Evolutionary conservation across 2,797 vertebrate species (phyloP), one percentile per base, ranked within the genome.

Genomic region (Pangasius macronema): DNA sequence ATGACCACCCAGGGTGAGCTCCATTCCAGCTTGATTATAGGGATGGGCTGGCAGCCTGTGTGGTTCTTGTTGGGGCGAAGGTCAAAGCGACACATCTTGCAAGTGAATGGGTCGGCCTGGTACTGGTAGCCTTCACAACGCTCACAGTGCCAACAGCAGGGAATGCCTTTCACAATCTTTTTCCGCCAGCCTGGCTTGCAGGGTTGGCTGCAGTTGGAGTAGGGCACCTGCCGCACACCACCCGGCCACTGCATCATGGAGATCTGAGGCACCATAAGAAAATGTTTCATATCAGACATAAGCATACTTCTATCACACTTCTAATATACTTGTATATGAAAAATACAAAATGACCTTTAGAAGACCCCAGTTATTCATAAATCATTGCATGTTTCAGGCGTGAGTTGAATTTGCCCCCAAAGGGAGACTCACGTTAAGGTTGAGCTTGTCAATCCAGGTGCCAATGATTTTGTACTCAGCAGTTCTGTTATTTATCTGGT

Each of bases 101-200:
- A 99, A 65, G 96, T 97, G 94, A 96, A 98, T 89, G 96, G 96
- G 59, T 99, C 98, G 1, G 96, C 96, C 91, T 99, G 98, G 93
- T 98, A 99, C 94, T 99, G 98, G 95, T 99, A 99, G 18, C 98
- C 98, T 0, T 99, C 97, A 18, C 98, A 99, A 51, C 97, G 97
- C 92, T 99, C 98, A 0, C 98, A 99, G 94, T 99, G 98, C 98
- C 98, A 99, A 88, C 98, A 99, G 94, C 98, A 99, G 10, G 97
- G 97, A 90, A 98, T 98, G 88, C 98, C 98, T 93, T 99, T 99
- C 91, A 99, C 98, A 0, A 96, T 94, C 94, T 99, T 99, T 96
- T 99, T 99, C 88, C 98, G 97, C 93, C 99, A 98, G 0, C 98
- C 98, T 0, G 97, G 94, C 89, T 96, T 96, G 94, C 98, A 99